phyloP scores from a whole-genome alignment of 92 coral and sea anemone species.

The Scolanthus callimorphus region DNA sequence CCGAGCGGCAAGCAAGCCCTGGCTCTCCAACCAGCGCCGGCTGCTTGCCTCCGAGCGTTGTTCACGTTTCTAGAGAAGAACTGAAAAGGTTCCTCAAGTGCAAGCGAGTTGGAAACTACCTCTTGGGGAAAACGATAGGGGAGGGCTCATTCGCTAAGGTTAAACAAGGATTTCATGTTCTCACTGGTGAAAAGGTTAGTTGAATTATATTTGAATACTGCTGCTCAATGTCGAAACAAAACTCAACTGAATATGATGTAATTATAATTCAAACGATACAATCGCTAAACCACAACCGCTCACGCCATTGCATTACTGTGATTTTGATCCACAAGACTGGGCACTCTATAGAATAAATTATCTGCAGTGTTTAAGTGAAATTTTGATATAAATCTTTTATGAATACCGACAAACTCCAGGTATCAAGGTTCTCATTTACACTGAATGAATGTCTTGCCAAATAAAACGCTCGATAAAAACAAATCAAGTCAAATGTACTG shows the following conservation, averaged over 20 bases:
- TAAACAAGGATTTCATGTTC: slow-evolving; percentile 92
- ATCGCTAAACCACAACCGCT: background rate
- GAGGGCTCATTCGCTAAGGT: slow-evolving; percentile 98
- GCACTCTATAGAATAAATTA: background rate
- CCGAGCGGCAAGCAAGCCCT: slow-evolving; percentile 9
- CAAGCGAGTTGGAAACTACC: slow-evolving; percentile 91
- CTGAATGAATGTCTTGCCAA: too few relatives aligned
- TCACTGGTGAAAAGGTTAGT: slow-evolving; percentile 95
- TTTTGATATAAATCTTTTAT: background rate
- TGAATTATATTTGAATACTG: background rate
- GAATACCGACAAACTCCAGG: background rate
- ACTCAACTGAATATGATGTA: too few relatives aligned
- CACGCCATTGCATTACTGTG: background rate
- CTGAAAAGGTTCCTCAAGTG: slow-evolving; percentile 79
- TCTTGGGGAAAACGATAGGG: slow-evolving; percentile 89
- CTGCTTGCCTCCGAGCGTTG: slow-evolving; percentile 78
- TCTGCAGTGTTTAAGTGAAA: background rate
- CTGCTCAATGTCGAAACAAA: too few relatives aligned
- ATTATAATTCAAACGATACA: too few relatives aligned
- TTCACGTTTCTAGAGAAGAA: slow-evolving; percentile 84
- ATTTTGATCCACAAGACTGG: background rate
- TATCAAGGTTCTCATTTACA: too few relatives aligned
- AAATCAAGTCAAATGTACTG: too few relatives aligned
- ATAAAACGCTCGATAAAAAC: too few relatives aligned
- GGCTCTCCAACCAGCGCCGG: slow-evolving; percentile 27